Base-by-base conservation (phyloP, 1,140 invertebrate genomes). In the Papilio helenus region DNA sequence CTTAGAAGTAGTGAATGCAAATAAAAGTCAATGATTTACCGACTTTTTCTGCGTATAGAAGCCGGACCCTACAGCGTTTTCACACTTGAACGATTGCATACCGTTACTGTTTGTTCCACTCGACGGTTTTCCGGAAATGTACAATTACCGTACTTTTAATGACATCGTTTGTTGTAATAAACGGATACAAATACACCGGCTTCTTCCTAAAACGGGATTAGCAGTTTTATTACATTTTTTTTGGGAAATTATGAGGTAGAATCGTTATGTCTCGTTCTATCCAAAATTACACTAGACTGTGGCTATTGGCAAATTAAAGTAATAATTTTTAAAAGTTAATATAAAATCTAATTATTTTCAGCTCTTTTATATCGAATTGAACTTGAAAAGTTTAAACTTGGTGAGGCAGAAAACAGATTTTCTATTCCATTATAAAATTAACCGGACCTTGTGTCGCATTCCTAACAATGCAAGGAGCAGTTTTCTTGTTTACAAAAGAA, bases 1-100 rank as follows among this genome's bases (percentile, higher is more conserved):
- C 76, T 77, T 20, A 77, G 76, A 77, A 77, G 51, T 76, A 34
- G 51, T 9, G 29, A 76, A 76, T 34, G 74, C 74, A 76, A 76
- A 58, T 16, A 76, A 29, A 76, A 29, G 34, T 61, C 74, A 77
- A 61, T 77, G 49, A 39, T 23, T 76, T 34, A 42, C 76, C 51
- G 29, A 74, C 23, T 14, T 44, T 77, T 77, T 77, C 76, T 61
- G 18, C 29, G 76, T 77, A 77, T 42, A 20, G 55, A 44, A 77
- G 76, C 76, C 76, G 76, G 76, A 77, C 76, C 29, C 58, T 58
- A 34, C 29, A 34, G 34, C 76, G 76, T 65, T 77, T 77, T 77
- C 76, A 14, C 76, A 77, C 76, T 61, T 77, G 39, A 42, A 61
- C 34, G 76, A 65, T 77, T 65, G 18, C 39, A 42, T 39, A 76